Evolutionary conservation across 2,797 vertebrate genomes (phyloP), one percentile per base, ranked within the genome.

Genomic region (Gymnocypris eckloni): DNA sequence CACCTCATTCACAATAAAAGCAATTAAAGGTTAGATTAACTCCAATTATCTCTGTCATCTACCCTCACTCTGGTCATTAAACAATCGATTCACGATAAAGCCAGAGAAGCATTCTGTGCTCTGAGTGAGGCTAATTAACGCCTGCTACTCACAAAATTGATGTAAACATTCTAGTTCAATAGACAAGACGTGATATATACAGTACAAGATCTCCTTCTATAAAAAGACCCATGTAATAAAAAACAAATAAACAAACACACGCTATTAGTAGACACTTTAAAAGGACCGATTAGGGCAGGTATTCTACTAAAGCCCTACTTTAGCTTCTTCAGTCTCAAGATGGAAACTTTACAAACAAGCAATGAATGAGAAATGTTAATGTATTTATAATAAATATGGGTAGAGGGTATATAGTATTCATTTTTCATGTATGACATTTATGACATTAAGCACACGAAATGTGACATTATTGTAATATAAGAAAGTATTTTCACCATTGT

Each of bases 21-120:
- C 45, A 79, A 79, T 79, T 52, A 71, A 83, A 79, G 66, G 69
- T 83, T 25, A 61, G 64, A 79, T 87, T 87, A 33, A 54, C 52
- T 54, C 54, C 64, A 81, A 75, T 88, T 88, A 84, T 84, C 71
- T 83, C 13, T 13, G 3, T 69, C 48, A 76, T 56, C 79, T 66
- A n/a, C 18, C 41, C 33, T 61, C 45, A 22, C 54, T 37, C 28
- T 69, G 37, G 43, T 66, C 73, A 80, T 82, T 85, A 79, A 70
- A 43, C 28, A 66, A 52, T 82, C 50, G 67, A 85, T 85, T 20
- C 33, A 61, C 15, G 3, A 71, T 82, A 77, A 66, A 69, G 69
- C 56, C 75, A 28, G 20, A 61, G 11, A 77, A 43, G 25, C 12
- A 0, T 9, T 70, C 20, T 37, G 10, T 6, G 28, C 9, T 50